phyloP scores from a whole-genome alignment of 2,797 vertebrate species.

The Sarcophilus harrisii region DNA sequence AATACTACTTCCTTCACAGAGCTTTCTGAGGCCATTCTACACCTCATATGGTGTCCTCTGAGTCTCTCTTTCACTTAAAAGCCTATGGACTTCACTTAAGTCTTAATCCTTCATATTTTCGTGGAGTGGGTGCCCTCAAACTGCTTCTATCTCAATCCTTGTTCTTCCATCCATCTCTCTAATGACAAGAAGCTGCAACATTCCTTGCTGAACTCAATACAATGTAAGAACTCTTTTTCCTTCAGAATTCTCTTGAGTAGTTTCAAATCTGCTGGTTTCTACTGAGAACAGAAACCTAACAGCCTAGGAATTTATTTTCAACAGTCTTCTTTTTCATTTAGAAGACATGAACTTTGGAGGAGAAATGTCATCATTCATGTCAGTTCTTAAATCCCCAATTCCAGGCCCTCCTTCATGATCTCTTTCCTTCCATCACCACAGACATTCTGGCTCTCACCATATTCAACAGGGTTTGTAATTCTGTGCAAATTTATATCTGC shows the following conservation, averaged over 20 bases:
- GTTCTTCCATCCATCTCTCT: neutral
- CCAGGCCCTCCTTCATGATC: slow-evolving; percentile 14
- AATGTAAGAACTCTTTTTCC: neutral
- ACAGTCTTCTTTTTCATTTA: slow-evolving; percentile 7
- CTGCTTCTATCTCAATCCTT: neutral
- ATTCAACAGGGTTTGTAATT: neutral
- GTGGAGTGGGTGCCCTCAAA: neutral
- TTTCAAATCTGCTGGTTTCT: slow-evolving; percentile 34
- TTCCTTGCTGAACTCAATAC: neutral
- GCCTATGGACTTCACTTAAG: neutral
- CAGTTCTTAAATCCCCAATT: slow-evolving; percentile 1
- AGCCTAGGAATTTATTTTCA: slow-evolving; percentile 18
- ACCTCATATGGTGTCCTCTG: neutral
- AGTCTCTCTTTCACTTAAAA: neutral
- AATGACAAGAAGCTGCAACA: neutral
- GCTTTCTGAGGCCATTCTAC: neutral
- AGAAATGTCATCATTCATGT: slow-evolving; percentile 14
- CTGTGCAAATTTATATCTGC: neutral
- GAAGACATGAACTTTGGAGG: neutral
- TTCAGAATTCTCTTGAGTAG: neutral
- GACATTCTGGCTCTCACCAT: neutral
- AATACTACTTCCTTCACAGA: neutral
- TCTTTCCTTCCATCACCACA: neutral
- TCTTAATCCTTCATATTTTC: neutral
- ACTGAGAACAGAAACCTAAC: slow-evolving; percentile 4